Evolutionary conservation across 2,113 vertebrate species (phyloP).

Genomic region (Albula glossodonta): DNA sequence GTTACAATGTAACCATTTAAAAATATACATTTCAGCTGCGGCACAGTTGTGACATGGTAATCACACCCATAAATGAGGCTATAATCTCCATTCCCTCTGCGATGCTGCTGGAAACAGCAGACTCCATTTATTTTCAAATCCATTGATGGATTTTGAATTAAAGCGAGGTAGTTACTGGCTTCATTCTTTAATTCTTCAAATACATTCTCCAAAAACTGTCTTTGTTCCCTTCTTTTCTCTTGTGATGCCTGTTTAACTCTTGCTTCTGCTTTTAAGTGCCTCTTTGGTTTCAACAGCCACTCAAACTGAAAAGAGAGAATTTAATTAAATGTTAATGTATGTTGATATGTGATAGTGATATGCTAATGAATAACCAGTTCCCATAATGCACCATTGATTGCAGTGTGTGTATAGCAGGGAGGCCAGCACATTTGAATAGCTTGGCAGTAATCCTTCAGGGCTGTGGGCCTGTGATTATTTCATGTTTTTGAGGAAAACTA

Average conservation of each 20-base stretch:
- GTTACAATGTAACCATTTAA: no score
- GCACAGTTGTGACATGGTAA: no score
- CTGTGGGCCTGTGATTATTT: background rate
- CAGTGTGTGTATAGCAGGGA: background rate
- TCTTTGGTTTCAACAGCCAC: no score
- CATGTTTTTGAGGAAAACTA: background rate
- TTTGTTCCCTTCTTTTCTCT: background rate
- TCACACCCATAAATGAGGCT: no score
- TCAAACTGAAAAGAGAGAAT: background rate
- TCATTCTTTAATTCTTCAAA: background rate
- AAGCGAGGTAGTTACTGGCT: no score
- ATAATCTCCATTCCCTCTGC: no score
- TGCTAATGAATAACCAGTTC: conserved; percentile 20
- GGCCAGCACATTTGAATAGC: background rate
- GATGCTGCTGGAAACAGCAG: no score
- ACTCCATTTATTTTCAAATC: no score
- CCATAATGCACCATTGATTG: background rate
- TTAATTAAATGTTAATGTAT: conserved; percentile 2
- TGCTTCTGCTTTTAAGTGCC: background rate
- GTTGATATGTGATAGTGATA: conserved; percentile 2
- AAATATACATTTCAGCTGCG: no score
- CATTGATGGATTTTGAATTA: no score
- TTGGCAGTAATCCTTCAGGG: background rate
- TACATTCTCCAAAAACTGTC: background rate
- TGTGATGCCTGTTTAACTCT: background rate